Evolutionary conservation across 2,113 vertebrate species (phyloP).

Genomic region (Chamaea fasciata): DNA sequence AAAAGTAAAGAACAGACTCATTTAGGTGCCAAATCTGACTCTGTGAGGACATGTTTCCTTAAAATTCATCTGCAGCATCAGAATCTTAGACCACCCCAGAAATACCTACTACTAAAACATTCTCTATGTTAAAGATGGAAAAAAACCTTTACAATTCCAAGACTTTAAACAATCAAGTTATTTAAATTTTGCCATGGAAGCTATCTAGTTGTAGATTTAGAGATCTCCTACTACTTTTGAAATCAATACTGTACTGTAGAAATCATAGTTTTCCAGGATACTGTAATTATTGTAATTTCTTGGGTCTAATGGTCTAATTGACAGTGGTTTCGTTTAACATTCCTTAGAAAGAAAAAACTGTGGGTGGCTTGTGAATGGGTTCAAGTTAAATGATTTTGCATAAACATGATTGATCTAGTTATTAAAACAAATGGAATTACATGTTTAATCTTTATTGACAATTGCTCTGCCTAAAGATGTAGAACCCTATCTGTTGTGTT

Average conservation of each 20-base stretch:
- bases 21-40: slow-evolving; percentile 24
- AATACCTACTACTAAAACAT: not conserved
- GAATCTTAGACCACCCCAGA: not conserved
- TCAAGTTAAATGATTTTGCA: not conserved
- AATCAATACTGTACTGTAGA: not conserved
- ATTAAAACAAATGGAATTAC: not conserved
- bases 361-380: not conserved
- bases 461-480: not conserved
- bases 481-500: not conserved
- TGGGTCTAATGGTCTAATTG: not conserved
- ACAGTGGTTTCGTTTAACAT: not conserved
- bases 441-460: not conserved
- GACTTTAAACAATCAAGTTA: not conserved
- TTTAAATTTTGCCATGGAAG: not conserved
- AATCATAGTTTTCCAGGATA: slow-evolving; percentile 27
- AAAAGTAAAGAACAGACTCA: not conserved
- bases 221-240: not conserved
- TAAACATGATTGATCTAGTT: not conserved
- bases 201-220: not conserved
- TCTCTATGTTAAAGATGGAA: not conserved
- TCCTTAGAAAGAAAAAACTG: not conserved
- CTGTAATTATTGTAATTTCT: not conserved
- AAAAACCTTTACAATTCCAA: not conserved
- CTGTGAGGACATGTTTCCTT: not conserved
- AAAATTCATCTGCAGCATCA: not conserved